Percentiles rank a stretch among this genome's conserved stretches.
These are phyloP conservation scores for Epistrophella euchroma DNA, from an alignment of 2,888 invertebrate species.

Conservation along the genomic window DNA sequence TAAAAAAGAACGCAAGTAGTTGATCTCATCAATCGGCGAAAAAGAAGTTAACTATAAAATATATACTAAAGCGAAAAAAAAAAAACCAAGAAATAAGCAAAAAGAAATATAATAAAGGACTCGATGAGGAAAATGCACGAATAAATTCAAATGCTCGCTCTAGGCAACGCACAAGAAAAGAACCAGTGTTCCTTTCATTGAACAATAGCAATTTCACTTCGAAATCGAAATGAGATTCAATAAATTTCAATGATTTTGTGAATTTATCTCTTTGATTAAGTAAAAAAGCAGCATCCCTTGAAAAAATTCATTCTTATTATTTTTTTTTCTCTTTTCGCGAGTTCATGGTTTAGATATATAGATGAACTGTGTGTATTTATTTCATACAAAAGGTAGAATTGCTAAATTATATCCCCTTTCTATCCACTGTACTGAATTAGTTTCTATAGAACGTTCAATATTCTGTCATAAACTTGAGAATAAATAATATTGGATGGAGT, in stretches of 20 bases:
- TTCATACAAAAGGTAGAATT: constrained; percentile 20
- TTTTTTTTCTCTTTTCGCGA: constrained; percentile 20
- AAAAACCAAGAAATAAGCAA: constrained; percentile 47
- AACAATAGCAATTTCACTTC: constrained; percentile 70
- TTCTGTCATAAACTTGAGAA: constrained; percentile 10
- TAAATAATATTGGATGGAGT: constrained; percentile 1
- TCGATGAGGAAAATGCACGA: constrained; percentile 45
- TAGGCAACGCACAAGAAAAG: constrained; percentile 48
- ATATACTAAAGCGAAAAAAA: constrained; percentile 36
- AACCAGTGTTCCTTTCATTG: constrained; percentile 63
- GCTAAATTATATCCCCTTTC: not conserved
- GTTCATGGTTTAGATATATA: constrained; percentile 18
- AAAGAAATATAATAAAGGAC: constrained; percentile 53
- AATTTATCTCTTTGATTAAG: constrained; percentile 75
- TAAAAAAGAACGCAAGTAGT: constrained; percentile 58
- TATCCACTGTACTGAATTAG: not conserved
- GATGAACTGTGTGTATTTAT: constrained; percentile 7
- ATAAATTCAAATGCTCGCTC: constrained; percentile 68
- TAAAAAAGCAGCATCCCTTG: constrained; percentile 33
- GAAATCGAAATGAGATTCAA: constrained; percentile 74
- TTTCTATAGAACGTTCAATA: not conserved
- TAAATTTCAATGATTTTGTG: constrained; percentile 73
- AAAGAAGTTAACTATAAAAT: constrained; percentile 49
- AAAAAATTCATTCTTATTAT: constrained; percentile 23
- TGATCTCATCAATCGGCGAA: constrained; percentile 66